phyloP scores from a whole-genome alignment of 2,797 vertebrate species.

The Prunella strophiata region DNA sequence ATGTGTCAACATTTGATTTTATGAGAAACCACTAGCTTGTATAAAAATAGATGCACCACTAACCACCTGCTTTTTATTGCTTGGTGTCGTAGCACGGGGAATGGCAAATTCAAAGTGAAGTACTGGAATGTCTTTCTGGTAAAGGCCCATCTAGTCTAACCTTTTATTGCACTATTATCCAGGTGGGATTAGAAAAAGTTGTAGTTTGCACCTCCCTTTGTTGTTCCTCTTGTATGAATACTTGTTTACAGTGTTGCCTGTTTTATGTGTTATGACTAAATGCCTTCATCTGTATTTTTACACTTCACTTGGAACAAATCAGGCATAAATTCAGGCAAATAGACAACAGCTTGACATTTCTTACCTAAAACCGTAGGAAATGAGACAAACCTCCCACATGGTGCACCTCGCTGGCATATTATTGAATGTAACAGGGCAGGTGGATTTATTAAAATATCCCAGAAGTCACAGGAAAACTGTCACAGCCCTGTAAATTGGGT shows the following conservation, averaged over 20 bases:
- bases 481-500: neutral
- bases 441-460: neutral
- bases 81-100: neutral
- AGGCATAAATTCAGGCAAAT: neutral
- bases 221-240: neutral
- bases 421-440: neutral
- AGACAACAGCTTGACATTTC: neutral
- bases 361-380: neutral
- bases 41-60: neutral
- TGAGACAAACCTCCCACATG: neutral
- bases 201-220: neutral
- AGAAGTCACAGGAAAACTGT: neutral
- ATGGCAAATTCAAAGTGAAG: neutral
- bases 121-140: neutral
- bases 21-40: neutral
- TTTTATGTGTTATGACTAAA: neutral
- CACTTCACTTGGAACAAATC: neutral
- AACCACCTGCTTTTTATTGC: neutral
- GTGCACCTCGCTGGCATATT: fast-evolving
- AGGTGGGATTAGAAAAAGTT: neutral
- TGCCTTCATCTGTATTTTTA: neutral
- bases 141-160: neutral
- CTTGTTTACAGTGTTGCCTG: neutral
- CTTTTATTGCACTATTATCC: neutral
- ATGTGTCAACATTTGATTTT: neutral